Percentiles rank a stretch among this genome's conserved stretches.
These are phyloP conservation scores for Monarcha castaneiventris DNA, from an alignment of 2,113 vertebrate genomes.

Conservation along the genomic window DNA sequence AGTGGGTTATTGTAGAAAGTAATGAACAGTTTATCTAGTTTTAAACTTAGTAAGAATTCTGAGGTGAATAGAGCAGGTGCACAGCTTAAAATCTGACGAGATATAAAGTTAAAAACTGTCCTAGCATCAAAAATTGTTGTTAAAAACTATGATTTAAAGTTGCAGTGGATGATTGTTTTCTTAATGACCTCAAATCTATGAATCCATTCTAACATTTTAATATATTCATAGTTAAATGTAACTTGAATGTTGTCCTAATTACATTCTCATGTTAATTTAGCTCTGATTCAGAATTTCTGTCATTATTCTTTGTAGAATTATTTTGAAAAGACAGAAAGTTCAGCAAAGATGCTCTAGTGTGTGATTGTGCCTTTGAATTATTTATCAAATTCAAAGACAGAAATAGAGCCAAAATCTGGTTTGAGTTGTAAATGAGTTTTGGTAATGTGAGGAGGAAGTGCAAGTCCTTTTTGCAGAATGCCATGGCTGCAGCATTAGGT, in stretches of 20 bases:
- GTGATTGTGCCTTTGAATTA: constrained; percentile 65
- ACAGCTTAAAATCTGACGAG: background rate
- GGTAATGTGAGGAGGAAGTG: background rate
- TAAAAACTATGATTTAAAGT: background rate
- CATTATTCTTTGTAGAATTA: constrained; percentile 60
- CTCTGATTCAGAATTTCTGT: constrained; percentile 53
- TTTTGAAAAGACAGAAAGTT: constrained; percentile 50
- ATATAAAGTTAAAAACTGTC: background rate
- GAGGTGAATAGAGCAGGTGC: background rate
- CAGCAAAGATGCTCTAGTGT: constrained; percentile 28
- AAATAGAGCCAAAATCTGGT: constrained; percentile 42
- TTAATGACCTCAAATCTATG: constrained; percentile 22
- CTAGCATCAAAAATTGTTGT: background rate
- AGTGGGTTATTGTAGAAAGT: background rate
- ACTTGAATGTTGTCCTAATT: constrained; percentile 62
- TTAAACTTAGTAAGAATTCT: background rate
- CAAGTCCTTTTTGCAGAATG: background rate
- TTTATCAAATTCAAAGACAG: constrained; percentile 52
- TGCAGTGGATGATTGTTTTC: background rate
- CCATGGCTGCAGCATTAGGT: background rate
- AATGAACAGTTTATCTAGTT: background rate
- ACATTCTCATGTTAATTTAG: constrained; percentile 65
- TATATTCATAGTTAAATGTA: constrained; percentile 62
- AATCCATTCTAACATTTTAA: constrained; percentile 41
- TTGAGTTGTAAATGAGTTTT: constrained; percentile 48